These are phyloP conservation scores for Arenicola marina DNA, from an alignment of 2,888 invertebrate species.

Conservation along the genomic window DNA sequence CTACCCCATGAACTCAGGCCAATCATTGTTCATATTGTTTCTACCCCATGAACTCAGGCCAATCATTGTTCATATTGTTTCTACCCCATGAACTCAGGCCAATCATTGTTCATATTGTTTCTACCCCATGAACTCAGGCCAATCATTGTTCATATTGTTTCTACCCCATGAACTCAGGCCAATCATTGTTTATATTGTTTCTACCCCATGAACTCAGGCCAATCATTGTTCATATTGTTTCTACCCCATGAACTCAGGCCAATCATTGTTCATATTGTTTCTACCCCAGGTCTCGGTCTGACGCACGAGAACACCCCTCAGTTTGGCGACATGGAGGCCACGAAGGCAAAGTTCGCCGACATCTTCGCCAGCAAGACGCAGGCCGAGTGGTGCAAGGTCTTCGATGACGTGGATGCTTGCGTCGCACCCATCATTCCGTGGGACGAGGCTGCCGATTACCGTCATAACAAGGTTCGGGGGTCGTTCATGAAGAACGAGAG, in stretches of 20 bases:
- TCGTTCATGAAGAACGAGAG: conserved; percentile 66
- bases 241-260: neutral
- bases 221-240: neutral
- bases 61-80: too few relatives aligned
- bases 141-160: neutral
- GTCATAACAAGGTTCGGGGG: conserved; percentile 71
- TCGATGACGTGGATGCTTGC: conserved; percentile 79
- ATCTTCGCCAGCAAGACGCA: conserved; percentile 80
- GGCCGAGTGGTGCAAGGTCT: conserved; percentile 76
- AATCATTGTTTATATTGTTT: neutral
- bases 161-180: neutral
- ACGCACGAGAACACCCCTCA: conserved; percentile 66
- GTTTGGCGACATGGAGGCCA: conserved; percentile 64
- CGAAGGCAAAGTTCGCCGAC: conserved; percentile 66
- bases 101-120: too few relatives aligned
- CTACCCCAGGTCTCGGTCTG: conserved; percentile 48
- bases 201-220: neutral
- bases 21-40: too few relatives aligned
- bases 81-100: too few relatives aligned
- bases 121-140: neutral
- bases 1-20: too few relatives aligned
- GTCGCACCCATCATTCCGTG: conserved; percentile 86
- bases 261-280: neutral
- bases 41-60: too few relatives aligned
- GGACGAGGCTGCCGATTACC: conserved; percentile 71